Base-by-base conservation (phyloP, 2,888 invertebrate species). In the Drosophila planitibia region DNA sequence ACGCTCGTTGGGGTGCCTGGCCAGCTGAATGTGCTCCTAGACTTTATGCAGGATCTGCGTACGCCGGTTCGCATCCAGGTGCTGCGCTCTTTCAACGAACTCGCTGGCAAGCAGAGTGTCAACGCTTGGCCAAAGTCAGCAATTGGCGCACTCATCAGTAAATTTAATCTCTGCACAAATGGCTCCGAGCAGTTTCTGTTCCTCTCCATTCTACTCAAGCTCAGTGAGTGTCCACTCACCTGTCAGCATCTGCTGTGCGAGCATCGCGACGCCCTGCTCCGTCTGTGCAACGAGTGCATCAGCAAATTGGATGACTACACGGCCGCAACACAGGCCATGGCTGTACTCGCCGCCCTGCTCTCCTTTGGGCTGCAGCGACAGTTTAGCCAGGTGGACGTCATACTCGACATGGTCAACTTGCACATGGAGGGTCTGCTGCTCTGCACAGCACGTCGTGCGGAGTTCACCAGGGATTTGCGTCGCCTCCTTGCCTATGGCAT, bases 1-100 rank as follows among this genome's bases (percentile, higher is more conserved):
- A 98, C 98, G 0, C 95, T 99, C 16, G 96, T 98, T 0, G 97
- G 98, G 93, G 97, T 99, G 51, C 97, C 98, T 0, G 96, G 96
- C 87, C 99, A 99, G 94, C 85, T 97, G 63, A 92, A 91, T 64
- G 94, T 97, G 52, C 93, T 97, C 14, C 92, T 97, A 7, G 94
- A 95, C 22, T 96, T 96, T 91, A 93, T 97, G 58, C 94, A 95
- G 74, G 97, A 97, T 93, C 95, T 96, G 10, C 94, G 97, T 32
- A 94, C 95, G 83, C 95, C 95, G 41, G 96, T 97, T 0, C 96
- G 97, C 89, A 94, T 95, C 16, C 95, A 96, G 83, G 95, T 95
- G 55, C 93, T 97, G 28, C 94, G 95, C 74, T 95, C 96, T 75
- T 93, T 97, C 49, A 95, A 95, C 82, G 94, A 95, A 54, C 93